A percentile compares a stretch with the other conserved stretches of the same genome.
Conservation (phyloP, 2,113 vertebrate genomes). For the Pelvicachromis taeniatus region DNA sequence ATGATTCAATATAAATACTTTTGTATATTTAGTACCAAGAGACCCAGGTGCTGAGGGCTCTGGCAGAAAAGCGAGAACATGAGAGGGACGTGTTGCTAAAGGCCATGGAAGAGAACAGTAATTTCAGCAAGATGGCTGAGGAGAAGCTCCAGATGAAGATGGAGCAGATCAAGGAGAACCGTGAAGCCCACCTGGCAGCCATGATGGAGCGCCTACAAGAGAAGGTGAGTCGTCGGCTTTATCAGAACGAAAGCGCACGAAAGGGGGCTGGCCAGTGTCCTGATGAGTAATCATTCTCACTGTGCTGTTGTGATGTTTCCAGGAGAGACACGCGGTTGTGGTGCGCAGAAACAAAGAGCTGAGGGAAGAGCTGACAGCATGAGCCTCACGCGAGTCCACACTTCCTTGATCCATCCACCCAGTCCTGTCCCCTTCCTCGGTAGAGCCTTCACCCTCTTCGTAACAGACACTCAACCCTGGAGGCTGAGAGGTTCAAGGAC, state of each 20-base stretch:
- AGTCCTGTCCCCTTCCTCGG: neutral
- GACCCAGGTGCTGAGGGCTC: conserved; percentile 86
- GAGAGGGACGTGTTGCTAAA: conserved; percentile 95
- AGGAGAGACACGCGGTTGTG: conserved; percentile 90
- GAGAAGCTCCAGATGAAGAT: conserved; percentile 91
- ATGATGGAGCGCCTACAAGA: conserved; percentile 93
- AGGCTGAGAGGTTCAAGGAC: conserved; percentile 46
- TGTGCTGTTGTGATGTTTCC: neutral
- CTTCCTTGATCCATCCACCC: conserved; percentile 28
- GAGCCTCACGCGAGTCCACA: conserved; percentile 41
- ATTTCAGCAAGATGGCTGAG: conserved; percentile 96
- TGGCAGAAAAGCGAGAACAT: conserved; percentile 91
- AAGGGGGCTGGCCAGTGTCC: neutral
- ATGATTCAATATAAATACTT: neutral
- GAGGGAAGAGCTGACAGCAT: conserved; percentile 81
- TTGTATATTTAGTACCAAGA: conserved; percentile 82
- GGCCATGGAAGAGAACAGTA: conserved; percentile 97
- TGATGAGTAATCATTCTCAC: neutral
- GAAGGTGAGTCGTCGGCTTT: conserved; percentile 77
- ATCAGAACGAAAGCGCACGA: neutral
- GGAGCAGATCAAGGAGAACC: conserved; percentile 96
- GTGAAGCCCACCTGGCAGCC: conserved; percentile 88
- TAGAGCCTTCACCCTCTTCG: conserved; percentile 20
- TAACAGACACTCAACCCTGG: conserved; percentile 47
- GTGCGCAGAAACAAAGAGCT: conserved; percentile 98